Conservation (phyloP, 2,797 vertebrate species). For the Pempheris klunzingeri region DNA sequence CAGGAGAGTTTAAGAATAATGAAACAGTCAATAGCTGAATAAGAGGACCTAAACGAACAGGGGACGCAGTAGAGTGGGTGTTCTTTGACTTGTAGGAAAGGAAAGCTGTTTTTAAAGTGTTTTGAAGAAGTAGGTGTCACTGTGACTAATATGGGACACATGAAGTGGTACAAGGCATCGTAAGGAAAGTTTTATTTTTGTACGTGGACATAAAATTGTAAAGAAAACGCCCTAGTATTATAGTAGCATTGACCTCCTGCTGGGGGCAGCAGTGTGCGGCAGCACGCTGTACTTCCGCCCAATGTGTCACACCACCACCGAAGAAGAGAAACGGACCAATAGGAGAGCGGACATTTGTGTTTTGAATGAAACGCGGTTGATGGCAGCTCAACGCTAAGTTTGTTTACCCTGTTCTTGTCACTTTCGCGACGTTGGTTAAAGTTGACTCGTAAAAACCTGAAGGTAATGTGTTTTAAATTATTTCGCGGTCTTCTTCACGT, state of each 20-base stretch:
- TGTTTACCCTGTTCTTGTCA: conserved; percentile 8
- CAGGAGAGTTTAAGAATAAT: neutral
- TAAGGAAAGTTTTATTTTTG: no score
- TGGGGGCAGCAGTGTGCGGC: conserved; percentile 18
- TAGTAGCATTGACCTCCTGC: neutral
- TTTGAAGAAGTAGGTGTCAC: neutral
- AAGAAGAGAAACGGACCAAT: conserved; percentile 79
- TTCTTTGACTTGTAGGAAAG: neutral
- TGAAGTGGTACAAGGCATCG: neutral
- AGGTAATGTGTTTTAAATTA: conserved; percentile 45
- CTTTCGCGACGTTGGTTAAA: neutral
- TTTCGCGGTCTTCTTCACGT: rapidly evolving
- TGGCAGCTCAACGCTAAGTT: neutral
- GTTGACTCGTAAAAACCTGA: rapidly evolving
- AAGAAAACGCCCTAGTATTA: neutral
- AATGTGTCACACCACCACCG: neutral
- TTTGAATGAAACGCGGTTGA: conserved; percentile 82
- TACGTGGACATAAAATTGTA: no score
- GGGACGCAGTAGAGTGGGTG: neutral
- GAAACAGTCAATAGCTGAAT: neutral
- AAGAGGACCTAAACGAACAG: neutral
- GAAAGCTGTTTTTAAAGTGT: neutral
- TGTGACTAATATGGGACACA: no score
- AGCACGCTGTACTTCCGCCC: rapidly evolving
- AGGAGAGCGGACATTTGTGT: conserved; percentile 47